These are phyloP conservation scores for Eurypyga helias DNA, from an alignment of 2,113 vertebrate species.

Conservation along the genomic window DNA sequence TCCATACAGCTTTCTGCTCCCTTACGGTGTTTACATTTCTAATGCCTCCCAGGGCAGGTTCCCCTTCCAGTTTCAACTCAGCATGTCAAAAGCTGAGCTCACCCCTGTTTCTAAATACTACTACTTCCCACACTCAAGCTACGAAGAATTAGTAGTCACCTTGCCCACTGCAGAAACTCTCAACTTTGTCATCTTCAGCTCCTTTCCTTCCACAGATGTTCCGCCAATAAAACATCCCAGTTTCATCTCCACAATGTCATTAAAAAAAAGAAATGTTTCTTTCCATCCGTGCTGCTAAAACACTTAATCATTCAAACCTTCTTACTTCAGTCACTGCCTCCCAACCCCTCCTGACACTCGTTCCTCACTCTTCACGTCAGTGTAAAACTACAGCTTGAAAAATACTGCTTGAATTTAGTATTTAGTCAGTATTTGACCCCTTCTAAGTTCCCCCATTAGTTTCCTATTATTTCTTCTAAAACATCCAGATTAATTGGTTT, in stretches of 20 bases:
- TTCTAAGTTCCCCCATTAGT: not conserved
- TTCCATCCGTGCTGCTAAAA: not conserved
- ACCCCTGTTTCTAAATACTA: not conserved
- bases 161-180: not conserved
- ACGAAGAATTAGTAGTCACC: conserved; percentile 7
- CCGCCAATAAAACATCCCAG: conserved; percentile 20
- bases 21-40: not conserved
- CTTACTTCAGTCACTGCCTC: not conserved
- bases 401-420: not conserved
- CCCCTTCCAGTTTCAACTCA: not conserved
- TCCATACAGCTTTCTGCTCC: not conserved
- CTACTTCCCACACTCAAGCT: not conserved
- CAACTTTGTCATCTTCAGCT: not conserved
- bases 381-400: not conserved
- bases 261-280: conserved; percentile 27
- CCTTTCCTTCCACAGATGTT: conserved; percentile 44
- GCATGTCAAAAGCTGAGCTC: not conserved
- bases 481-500: not conserved
- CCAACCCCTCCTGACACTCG: not conserved
- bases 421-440: not conserved
- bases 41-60: not conserved
- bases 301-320: not conserved
- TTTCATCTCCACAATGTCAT: not conserved
- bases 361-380: not conserved
- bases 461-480: not conserved